Conservation (phyloP, 2,888 invertebrate species). For the Drosophila fungiperda region DNA sequence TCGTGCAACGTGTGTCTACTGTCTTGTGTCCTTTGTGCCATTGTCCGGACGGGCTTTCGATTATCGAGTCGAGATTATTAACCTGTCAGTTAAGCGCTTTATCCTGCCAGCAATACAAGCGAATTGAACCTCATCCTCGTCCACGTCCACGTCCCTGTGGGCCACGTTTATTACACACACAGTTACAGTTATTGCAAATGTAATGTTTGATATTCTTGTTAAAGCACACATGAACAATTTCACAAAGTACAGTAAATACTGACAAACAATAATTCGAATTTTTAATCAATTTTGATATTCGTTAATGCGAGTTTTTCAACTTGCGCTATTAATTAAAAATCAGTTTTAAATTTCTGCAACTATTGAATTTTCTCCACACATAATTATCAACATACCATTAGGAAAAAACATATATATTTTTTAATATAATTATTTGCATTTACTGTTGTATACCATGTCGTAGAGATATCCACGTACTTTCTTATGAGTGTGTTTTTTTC, state of each 20-base stretch:
- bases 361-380: not conserved
- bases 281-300: not conserved
- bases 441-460: not conserved
- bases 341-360: not conserved
- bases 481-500: not conserved
- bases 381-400: not conserved
- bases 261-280: conserved; percentile 4
- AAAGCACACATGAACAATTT: conserved; percentile 2
- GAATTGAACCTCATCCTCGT: conserved; percentile 38
- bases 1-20: conserved; percentile 30
- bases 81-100: conserved; percentile 80
- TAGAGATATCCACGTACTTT: not conserved
- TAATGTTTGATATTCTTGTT: conserved; percentile 28
- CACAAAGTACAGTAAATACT: not conserved
- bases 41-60: conserved; percentile 65
- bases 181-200: conserved; percentile 28
- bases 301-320: not conserved
- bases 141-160: conserved; percentile 20
- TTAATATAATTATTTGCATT: not conserved
- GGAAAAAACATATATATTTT: not conserved
- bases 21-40: conserved; percentile 32
- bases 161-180: conserved; percentile 33
- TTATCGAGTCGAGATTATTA: conserved; percentile 81
- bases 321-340: not conserved
- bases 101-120: conserved; percentile 57